A percentile compares a stretch with the other conserved stretches of the same genome.
phyloP scores from a whole-genome alignment of 2,888 invertebrate species.

The Ophion ellenae region DNA sequence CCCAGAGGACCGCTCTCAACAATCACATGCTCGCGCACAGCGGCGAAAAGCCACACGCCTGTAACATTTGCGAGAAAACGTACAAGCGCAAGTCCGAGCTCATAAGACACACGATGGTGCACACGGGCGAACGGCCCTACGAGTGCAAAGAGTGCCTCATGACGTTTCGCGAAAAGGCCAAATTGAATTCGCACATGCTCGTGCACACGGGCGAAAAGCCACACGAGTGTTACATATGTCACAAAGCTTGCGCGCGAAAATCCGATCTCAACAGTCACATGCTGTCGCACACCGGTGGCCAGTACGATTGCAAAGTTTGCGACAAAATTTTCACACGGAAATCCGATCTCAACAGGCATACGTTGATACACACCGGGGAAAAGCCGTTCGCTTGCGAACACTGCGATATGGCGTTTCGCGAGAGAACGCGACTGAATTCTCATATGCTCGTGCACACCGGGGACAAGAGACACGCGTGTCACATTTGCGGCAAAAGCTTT shows the following conservation, averaged over 20 bases:
- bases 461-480: slow-evolving; percentile 78
- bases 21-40: slow-evolving; percentile 81
- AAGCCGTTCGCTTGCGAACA: slow-evolving; percentile 80
- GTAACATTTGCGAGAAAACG: slow-evolving; percentile 80
- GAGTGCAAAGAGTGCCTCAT: slow-evolving; percentile 82
- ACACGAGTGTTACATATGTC: slow-evolving; percentile 81
- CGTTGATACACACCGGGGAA: slow-evolving; percentile 80
- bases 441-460: slow-evolving; percentile 80
- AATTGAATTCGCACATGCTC: slow-evolving; percentile 81
- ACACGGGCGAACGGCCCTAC: slow-evolving; percentile 81
- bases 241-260: slow-evolving; percentile 81
- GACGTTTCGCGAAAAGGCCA: slow-evolving; percentile 81
- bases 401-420: slow-evolving; percentile 81
- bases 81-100: slow-evolving; percentile 81
- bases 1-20: slow-evolving; percentile 79
- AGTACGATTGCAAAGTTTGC: slow-evolving; percentile 81
- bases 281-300: slow-evolving; percentile 81
- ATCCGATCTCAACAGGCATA: slow-evolving; percentile 80
- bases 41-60: slow-evolving; percentile 80
- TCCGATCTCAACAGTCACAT: slow-evolving; percentile 82
- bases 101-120: slow-evolving; percentile 81
- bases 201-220: slow-evolving; percentile 82
- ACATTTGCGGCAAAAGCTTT: slow-evolving; percentile 79
- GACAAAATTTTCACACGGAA: slow-evolving; percentile 81
- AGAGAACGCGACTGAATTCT: slow-evolving; percentile 79